Conservation (phyloP, 1,140 invertebrate species). For the Heliconius melpomene region DNA sequence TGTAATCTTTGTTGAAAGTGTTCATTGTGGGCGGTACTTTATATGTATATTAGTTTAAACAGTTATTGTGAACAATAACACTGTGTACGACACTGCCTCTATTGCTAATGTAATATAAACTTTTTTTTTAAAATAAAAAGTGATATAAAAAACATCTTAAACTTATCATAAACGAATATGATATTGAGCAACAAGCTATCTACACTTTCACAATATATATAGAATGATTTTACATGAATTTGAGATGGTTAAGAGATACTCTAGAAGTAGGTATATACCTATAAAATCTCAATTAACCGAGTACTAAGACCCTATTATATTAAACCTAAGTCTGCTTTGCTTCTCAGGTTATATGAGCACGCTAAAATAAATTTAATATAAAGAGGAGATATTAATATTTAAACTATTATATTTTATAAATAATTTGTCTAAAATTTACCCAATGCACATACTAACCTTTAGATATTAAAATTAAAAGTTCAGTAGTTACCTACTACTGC, state of each 20-base stretch:
- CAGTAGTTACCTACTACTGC: too few species aligned
- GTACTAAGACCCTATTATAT: not conserved
- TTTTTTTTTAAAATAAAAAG: not conserved
- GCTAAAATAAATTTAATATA: too few species aligned
- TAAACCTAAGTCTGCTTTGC: not conserved
- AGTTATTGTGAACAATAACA: constrained; percentile 26
- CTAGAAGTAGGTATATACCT: not conserved
- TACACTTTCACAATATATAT: constrained; percentile 1
- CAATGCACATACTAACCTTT: too few species aligned
- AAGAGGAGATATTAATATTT: too few species aligned
- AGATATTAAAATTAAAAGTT: too few species aligned
- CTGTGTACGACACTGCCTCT: constrained; percentile 11
- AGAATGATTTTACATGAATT: not conserved
- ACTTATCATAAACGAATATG: not conserved
- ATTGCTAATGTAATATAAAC: not conserved
- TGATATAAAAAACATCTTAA: constrained; percentile 1
- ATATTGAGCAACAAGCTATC: not conserved
- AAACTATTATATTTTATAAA: too few species aligned
- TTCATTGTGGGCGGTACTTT: constrained; percentile 32
- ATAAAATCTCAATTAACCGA: not conserved
- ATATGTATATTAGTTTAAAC: constrained; percentile 31
- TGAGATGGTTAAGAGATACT: not conserved
- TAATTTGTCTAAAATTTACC: too few species aligned
- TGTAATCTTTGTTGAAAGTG: constrained; percentile 40
- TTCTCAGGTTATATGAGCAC: not conserved